phyloP scores from a whole-genome alignment of 2,113 vertebrate genomes.

The Chaenogobius annularis region DNA sequence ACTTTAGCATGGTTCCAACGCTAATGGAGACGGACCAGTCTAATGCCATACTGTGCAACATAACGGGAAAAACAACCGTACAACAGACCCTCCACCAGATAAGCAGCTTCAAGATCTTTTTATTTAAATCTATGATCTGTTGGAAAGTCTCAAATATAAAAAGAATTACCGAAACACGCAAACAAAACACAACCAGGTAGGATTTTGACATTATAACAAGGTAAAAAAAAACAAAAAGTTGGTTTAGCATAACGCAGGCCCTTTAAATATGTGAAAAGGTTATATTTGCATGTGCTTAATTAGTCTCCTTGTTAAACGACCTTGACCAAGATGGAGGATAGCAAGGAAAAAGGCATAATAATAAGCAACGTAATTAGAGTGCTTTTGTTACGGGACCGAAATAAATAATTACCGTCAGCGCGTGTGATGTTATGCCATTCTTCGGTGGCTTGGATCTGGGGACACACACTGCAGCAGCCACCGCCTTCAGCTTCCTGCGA shows the following conservation, averaged over 20 bases:
- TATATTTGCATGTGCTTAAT: constrained; percentile 36
- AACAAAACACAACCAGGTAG: too few species aligned
- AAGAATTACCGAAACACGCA: too few species aligned
- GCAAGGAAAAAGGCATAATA: constrained; percentile 2
- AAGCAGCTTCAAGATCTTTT: too few species aligned
- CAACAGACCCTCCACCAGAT: too few species aligned
- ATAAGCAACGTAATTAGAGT: neutral
- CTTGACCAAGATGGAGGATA: constrained; percentile 21
- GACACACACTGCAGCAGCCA: constrained; percentile 59
- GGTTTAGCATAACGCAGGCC: neutral
- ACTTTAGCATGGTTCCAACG: too few species aligned
- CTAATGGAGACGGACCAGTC: too few species aligned
- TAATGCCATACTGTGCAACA: too few species aligned
- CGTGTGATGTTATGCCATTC: constrained; percentile 75
- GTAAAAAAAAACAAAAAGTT: neutral
- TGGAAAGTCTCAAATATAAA: too few species aligned
- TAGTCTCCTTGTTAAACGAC: constrained; percentile 20
- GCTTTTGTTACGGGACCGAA: neutral
- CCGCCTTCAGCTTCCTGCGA: constrained; percentile 67
- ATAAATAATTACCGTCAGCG: constrained; percentile 62
- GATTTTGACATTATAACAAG: neutral
- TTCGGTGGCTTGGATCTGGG: constrained; percentile 57
- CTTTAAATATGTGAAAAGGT: constrained; percentile 11
- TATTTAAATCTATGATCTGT: too few species aligned
- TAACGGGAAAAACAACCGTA: too few species aligned